A percentile compares a stretch with the other conserved stretches of the same genome.
Evolutionary conservation across 2,888 invertebrate genomes (phyloP).

Genomic region (Amphipoea oculea): DNA sequence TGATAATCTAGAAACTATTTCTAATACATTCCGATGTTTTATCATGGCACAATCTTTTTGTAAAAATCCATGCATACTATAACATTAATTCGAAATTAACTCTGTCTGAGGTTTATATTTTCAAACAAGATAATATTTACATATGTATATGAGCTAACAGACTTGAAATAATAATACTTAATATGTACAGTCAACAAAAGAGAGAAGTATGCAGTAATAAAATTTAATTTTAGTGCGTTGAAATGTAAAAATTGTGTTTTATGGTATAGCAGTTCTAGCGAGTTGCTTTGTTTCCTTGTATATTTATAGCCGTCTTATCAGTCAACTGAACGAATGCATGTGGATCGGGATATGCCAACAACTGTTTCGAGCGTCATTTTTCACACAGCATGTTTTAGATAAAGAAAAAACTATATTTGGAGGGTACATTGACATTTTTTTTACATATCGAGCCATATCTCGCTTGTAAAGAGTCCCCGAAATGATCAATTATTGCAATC

Average conservation of each 20-base stretch:
- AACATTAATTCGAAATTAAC: background rate
- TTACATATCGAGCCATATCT: background rate
- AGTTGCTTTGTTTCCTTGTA: background rate
- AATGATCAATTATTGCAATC: background rate
- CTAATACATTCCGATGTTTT: background rate
- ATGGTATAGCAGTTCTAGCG: background rate
- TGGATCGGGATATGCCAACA: background rate
- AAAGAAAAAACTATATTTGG: slow-evolving; percentile 16
- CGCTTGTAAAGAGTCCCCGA: background rate
- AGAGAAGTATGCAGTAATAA: too few relatives aligned
- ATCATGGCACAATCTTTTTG: background rate
- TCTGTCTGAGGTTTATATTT: background rate
- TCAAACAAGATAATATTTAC: too few relatives aligned
- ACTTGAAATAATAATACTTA: too few relatives aligned
- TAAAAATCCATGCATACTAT: background rate
- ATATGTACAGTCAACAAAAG: too few relatives aligned
- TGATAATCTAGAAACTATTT: slow-evolving; percentile 28
- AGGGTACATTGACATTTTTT: slow-evolving; percentile 26
- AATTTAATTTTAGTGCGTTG: background rate
- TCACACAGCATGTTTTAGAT: background rate
- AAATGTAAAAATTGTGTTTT: background rate
- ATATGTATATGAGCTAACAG: too few relatives aligned
- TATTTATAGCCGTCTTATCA: slow-evolving; percentile 33
- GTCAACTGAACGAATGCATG: background rate
- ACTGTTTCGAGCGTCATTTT: slow-evolving; percentile 2